phyloP scores from a whole-genome alignment of 2,888 invertebrate species.

The Mythimna pallens region DNA sequence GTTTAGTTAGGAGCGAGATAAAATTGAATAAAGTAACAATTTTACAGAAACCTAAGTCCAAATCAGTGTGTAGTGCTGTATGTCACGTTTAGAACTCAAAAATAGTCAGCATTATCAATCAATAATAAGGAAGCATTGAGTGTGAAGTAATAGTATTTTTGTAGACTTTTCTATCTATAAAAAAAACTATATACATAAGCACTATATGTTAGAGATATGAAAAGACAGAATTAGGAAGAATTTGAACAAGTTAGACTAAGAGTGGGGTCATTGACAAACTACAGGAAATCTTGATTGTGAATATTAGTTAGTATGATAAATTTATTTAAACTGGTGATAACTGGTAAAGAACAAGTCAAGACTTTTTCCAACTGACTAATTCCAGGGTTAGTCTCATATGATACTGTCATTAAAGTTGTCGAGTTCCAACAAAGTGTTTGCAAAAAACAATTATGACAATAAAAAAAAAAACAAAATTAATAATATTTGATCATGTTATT shows the following conservation, averaged over 20 bases:
- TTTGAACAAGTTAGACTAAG: too few relatives aligned
- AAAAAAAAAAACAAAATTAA: constrained; percentile 20
- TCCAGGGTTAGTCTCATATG: not conserved
- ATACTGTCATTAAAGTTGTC: constrained; percentile 31
- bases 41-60: too few relatives aligned
- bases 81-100: constrained; percentile 9
- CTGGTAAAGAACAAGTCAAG: too few relatives aligned
- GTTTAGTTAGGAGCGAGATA: not conserved
- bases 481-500: constrained; percentile 57
- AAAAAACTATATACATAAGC: not conserved
- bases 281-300: too few relatives aligned
- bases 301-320: too few relatives aligned
- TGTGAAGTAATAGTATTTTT: not conserved
- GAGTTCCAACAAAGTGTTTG: constrained; percentile 47
- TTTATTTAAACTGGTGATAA: too few relatives aligned
- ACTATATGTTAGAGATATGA: too few relatives aligned
- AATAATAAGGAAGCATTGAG: not conserved
- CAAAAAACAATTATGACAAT: constrained; percentile 27
- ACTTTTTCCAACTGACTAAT: too few relatives aligned
- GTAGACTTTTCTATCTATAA: constrained; percentile 1
- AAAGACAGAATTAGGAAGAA: too few relatives aligned
- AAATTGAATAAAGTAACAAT: too few relatives aligned
- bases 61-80: not conserved
- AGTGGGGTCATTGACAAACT: too few relatives aligned
- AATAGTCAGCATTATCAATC: not conserved